Base-by-base conservation (phyloP, 2,888 invertebrate genomes). In the Drymonia ruficornis region DNA sequence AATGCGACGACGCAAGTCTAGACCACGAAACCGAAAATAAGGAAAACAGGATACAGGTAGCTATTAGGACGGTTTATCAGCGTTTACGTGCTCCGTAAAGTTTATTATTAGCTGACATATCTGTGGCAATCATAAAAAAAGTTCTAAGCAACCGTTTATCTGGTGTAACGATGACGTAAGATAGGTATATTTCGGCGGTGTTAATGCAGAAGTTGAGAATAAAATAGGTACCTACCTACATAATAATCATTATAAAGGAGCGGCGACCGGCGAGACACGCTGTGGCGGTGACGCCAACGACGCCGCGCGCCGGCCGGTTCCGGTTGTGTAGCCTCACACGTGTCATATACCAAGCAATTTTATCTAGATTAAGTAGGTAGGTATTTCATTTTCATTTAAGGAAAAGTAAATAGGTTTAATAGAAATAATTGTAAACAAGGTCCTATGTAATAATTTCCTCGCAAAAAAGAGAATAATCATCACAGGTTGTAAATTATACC, bases 1-100 rank as follows among this genome's bases (percentile, higher is more conserved):
- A 91, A 83, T 91, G 91, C 91, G 91, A 86, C 90, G 91, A 78
- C 75, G 74, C 78, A 75, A 74, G 70, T 68, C 60, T 59, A 47
- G 18, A 47, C 18, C 16, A 12, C 1, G 3, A 43, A 19, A 19
- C 7, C 40, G 12, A 2, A 8, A 42, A 42, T 2, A 11, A 16
- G 42, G 13, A 43, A 12, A 19, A 13, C 43, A 43, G 18, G 43
- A 43, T 43, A 19, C 6, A 42, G 42, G 11, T 16, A 13, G 5
- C 9, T 13, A 36, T 13, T 36, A 13, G 7, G 0, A 9, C 31
- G 9, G 31, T 11, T 23, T 31, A 11, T 1, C 12, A 2, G 31
- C 31, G 31, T 31, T 9, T 15, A 61, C 16, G 42, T 29, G 49
- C 18, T 44, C 47, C 28, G 28, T 15, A 19, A 49, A 50, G 42